Evolutionary conservation across 2,113 vertebrate genomes (phyloP), one percentile per base, ranked within the genome.

Genomic region (Antennarius striatus): DNA sequence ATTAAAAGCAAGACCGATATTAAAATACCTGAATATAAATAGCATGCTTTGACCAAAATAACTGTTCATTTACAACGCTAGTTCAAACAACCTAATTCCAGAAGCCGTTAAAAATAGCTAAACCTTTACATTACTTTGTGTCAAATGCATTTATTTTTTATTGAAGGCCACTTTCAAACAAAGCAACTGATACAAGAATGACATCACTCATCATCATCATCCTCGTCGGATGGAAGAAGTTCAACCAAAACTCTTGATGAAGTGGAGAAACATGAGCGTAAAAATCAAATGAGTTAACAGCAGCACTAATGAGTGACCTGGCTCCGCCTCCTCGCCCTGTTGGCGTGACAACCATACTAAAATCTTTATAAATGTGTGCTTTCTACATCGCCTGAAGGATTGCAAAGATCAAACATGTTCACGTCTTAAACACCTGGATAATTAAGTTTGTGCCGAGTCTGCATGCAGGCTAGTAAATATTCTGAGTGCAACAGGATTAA

Each of bases 151-250:
- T 85, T 81, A 75, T 83, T 69, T 63, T 81, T 53, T 61, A 88
- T 77, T 82, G 75, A 91, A 91, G 90, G 90, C 89, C 90, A 91
- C 90, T 88, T 87, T 83, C 76, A 90, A 88, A 86, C 84, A 85
- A 88, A 89, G 79, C 85, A 78, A 69, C 80, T 81, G 68, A 59
- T 60, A 85, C 48, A 54, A 89, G 66, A 85, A 77, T 87, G 85
- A 88, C 77, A 86, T 87, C 77, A 87, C 84, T 63, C 86, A 47
- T 83, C 64, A 83, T 63, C 50, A 68, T 40, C 4, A 47, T 83
- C 64, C 81, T 63, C 50, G 68, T 40, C 4, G 75, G 49, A 85
- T 81, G 68, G 73, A 63, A 70, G 63, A 57, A 57, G 47, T 55
- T 80, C 48, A 80, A 85, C 58, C 66, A 58, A 81, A 86, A 43